Evolutionary conservation across 2,888 invertebrate genomes (phyloP).

Genomic region (Heliconius sara): DNA sequence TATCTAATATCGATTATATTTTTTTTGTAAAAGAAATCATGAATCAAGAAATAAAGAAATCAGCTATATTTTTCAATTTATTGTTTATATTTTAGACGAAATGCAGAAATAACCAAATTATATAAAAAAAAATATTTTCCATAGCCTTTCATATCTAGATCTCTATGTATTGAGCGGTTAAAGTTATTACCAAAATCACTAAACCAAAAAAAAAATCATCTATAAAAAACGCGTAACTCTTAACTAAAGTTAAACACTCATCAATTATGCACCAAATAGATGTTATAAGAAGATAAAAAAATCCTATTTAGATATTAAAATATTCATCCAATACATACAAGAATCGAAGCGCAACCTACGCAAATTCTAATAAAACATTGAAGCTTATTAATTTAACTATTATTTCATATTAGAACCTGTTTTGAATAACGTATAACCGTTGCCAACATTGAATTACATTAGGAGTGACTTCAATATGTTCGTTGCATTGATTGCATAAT

Average conservation of each 20-base stretch:
- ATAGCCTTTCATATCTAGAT: too few species aligned
- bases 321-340: not conserved
- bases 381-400: constrained; percentile 14
- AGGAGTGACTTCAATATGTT: constrained; percentile 14
- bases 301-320: not conserved
- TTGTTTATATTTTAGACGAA: too few species aligned
- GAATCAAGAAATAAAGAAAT: too few species aligned
- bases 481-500: constrained; percentile 39
- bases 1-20: too few species aligned
- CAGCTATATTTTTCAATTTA: too few species aligned
- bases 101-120: too few species aligned
- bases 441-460: constrained; percentile 1
- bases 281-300: not conserved
- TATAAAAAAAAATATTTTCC: too few species aligned
- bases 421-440: not conserved
- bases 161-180: too few species aligned
- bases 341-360: not conserved
- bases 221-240: not conserved
- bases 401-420: constrained; percentile 14
- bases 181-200: too few species aligned
- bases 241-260: too few species aligned
- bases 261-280: not conserved
- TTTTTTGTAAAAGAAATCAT: too few species aligned
- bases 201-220: not conserved
- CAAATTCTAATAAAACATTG: constrained; percentile 2